A percentile compares a stretch with the other conserved stretches of the same genome.
Evolutionary conservation across 1,140 invertebrate species (phyloP).

Genomic region (Planococcus citri): DNA sequence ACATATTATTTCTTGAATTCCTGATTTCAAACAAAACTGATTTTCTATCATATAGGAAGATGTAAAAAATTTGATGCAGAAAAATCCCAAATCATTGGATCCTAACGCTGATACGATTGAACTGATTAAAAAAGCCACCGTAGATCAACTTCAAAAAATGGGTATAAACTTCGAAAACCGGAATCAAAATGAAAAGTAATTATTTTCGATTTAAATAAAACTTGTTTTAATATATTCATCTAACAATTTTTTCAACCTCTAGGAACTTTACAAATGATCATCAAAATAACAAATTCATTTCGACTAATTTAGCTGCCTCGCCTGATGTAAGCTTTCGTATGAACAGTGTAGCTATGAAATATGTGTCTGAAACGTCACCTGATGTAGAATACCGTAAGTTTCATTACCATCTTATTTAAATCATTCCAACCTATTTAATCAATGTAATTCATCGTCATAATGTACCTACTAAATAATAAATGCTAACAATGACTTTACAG

Average conservation of each 20-base stretch:
- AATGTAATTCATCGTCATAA: no score
- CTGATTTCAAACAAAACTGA: no score
- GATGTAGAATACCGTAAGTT: neutral
- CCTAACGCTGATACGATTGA: neutral
- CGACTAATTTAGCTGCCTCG: neutral
- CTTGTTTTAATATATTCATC: neutral
- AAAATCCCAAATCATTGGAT: neutral
- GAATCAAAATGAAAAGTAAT: neutral
- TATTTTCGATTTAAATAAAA: neutral
- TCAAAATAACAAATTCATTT: neutral
- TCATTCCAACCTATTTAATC: no score
- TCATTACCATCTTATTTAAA: neutral
- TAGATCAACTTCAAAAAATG: neutral
- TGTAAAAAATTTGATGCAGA: neutral
- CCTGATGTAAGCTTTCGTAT: slow-evolving; percentile 24
- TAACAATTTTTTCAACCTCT: neutral
- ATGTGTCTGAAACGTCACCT: slow-evolving; percentile 21
- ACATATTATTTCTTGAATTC: neutral
- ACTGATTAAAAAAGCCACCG: slow-evolving; percentile 6
- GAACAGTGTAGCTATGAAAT: slow-evolving; percentile 24
- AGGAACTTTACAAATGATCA: neutral
- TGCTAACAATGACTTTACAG: slow-evolving; percentile 5
- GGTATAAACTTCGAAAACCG: neutral
- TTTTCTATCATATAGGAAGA: neutral
- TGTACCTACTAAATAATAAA: neutral